Evolutionary conservation across 2,797 vertebrate species (phyloP), one percentile per base, ranked within the genome.

Genomic region (Malacoctenus gilli): DNA sequence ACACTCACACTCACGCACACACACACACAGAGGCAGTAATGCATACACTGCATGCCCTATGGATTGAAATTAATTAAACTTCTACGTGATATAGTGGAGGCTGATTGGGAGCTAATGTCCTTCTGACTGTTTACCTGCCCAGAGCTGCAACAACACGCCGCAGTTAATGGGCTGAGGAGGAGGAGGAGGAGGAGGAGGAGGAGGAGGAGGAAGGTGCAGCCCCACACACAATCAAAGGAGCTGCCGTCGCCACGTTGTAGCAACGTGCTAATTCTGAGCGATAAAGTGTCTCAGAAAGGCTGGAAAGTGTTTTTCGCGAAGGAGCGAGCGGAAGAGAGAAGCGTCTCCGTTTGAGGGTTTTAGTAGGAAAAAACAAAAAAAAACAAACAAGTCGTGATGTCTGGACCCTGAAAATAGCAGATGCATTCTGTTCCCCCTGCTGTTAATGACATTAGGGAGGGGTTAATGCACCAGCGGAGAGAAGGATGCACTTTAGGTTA

Each of bases 31-130:
- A 56, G 18, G 57, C n/a, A n/a, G n/a, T n/a, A 66, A 72, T 55
- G 54, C 62, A 65, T 53, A 56, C 39, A 49, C 58, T 22, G 23
- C 65, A 34, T 79, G 80, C 73, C 73, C 75, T 78, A 77, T 85
- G 74, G 81, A 85, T 77, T 76, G 70, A 84, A 85, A 85, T 87
- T 83, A 88, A 88, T 89, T 85, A 86, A 85, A 81, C 75, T 77
- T 82, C 66, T 59, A 56, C 68, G 72, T 83, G 84, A 84, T 83
- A 74, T 71, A 77, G 77, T 38, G 28, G 54, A 66, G 72, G 75
- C 63, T 83, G 78, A 88, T 87, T 85, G 72, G 80, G 85, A 75
- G 61, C 75, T 85, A 86, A 87, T 80, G 85, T 76, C 77, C 68
- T 63, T 56, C 69, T 74, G 66, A 80, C 77, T 83, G 80, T 89